phyloP scores from a whole-genome alignment of 2,888 invertebrate genomes.

The Drosophila aldrichi region DNA sequence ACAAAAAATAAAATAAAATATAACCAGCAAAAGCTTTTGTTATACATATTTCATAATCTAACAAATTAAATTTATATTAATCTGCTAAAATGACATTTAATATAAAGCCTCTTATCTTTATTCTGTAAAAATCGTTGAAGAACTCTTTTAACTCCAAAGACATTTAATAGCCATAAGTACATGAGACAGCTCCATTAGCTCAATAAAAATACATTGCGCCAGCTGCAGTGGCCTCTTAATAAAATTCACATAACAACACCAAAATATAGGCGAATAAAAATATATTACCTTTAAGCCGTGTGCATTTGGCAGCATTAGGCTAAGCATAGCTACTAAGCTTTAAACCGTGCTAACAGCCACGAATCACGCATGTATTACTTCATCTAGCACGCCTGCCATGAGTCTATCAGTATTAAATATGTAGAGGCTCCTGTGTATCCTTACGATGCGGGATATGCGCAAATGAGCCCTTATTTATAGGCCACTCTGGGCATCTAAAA shows the following conservation, averaged over 20 bases:
- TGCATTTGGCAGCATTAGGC: not conserved
- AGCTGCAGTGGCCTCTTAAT: not conserved
- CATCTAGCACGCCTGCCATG: not conserved
- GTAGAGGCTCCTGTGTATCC: slow-evolving; percentile 10
- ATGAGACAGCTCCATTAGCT: not conserved
- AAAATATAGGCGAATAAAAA: not conserved
- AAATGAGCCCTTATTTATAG: slow-evolving; percentile 43
- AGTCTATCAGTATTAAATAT: slow-evolving; percentile 27
- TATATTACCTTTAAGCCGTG: not conserved
- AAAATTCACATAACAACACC: not conserved
- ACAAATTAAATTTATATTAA: too few relatives aligned
- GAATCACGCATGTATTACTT: slow-evolving; percentile 7
- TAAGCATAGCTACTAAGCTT: not conserved
- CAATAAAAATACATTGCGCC: not conserved
- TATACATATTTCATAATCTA: too few relatives aligned
- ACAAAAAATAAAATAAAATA: too few relatives aligned
- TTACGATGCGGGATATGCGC: not conserved
- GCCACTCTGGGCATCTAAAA: slow-evolving; percentile 46
- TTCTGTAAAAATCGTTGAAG: not conserved
- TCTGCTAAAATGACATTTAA: not conserved
- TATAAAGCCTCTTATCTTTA: not conserved
- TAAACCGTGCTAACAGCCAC: not conserved
- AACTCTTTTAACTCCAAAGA: not conserved
- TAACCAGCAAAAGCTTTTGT: too few relatives aligned
- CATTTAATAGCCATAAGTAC: not conserved